Percentiles rank a stretch among this genome's conserved stretches.
These are phyloP conservation scores for Cyprinodon tularosa DNA, from an alignment of 2,113 vertebrate genomes.

Conservation along the genomic window DNA sequence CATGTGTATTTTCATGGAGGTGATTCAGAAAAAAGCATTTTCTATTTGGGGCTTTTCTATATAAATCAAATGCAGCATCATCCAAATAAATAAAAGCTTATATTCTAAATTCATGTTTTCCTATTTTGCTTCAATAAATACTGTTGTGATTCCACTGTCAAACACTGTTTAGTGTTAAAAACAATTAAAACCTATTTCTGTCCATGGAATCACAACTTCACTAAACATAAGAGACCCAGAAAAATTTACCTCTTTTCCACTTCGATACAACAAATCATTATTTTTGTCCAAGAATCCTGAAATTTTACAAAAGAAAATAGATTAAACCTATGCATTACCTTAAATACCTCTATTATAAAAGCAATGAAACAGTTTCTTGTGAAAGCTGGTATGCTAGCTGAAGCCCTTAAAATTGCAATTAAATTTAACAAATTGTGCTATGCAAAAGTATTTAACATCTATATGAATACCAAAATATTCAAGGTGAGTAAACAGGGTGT, in stretches of 20 bases:
- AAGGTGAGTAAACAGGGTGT: neutral
- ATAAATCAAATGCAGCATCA: too few relatives aligned
- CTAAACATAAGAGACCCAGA: neutral
- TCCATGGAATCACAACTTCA: neutral
- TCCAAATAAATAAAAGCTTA: too few relatives aligned
- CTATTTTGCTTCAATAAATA: too few relatives aligned
- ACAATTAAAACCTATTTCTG: neutral
- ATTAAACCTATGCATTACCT: neutral
- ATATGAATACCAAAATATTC: neutral
- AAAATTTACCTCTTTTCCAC: conserved; percentile 90
- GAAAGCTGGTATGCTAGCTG: neutral
- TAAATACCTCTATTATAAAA: neutral
- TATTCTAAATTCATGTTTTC: too few relatives aligned
- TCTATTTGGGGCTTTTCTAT: too few relatives aligned
- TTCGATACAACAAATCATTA: conserved; percentile 93
- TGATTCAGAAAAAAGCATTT: too few relatives aligned
- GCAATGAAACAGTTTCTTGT: neutral
- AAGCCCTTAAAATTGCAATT: too few relatives aligned
- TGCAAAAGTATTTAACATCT: too few relatives aligned
- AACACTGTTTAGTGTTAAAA: neutral
- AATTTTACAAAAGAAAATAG: conserved; percentile 14
- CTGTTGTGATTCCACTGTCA: neutral
- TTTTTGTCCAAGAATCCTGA: conserved; percentile 98
- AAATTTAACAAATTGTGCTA: too few relatives aligned
- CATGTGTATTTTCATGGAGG: too few relatives aligned